Conservation (phyloP, 35 echinoderm and acorn worm genomes). For the Lytechinus variegatus region DNA sequence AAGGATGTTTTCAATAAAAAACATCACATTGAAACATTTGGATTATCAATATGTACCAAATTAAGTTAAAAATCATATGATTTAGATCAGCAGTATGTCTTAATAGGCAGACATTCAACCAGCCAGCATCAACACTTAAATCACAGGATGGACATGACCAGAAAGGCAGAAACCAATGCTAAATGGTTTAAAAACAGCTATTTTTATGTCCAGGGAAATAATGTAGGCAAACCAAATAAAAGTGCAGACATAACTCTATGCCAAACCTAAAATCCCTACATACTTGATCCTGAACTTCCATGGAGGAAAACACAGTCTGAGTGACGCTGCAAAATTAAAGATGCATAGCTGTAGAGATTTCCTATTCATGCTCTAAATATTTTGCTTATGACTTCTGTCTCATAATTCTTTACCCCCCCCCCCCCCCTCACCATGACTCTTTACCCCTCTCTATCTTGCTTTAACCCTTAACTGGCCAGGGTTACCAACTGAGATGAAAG, state of each 20-base stretch:
- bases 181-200: not conserved
- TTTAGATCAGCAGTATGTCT: no score
- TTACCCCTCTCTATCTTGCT: not conserved
- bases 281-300: slow-evolving; percentile 10
- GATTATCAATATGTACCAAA: no score
- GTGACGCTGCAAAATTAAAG: slow-evolving; percentile 18
- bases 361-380: not conserved
- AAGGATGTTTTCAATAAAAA: no score
- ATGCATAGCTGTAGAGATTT: not conserved
- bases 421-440: not conserved
- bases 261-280: not conserved
- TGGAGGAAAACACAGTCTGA: not conserved
- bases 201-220: not conserved
- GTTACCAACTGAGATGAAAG: no score
- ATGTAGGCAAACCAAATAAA: not conserved
- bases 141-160: not conserved
- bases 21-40: no score
- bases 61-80: no score
- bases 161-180: not conserved
- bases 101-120: not conserved
- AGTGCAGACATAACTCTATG: slow-evolving; percentile 2
- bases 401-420: not conserved
- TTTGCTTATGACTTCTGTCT: not conserved
- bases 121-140: not conserved
- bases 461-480: no score